phyloP scores from a whole-genome alignment of 1,140 invertebrate genomes.

The Brachionus asplanchnoidis region DNA sequence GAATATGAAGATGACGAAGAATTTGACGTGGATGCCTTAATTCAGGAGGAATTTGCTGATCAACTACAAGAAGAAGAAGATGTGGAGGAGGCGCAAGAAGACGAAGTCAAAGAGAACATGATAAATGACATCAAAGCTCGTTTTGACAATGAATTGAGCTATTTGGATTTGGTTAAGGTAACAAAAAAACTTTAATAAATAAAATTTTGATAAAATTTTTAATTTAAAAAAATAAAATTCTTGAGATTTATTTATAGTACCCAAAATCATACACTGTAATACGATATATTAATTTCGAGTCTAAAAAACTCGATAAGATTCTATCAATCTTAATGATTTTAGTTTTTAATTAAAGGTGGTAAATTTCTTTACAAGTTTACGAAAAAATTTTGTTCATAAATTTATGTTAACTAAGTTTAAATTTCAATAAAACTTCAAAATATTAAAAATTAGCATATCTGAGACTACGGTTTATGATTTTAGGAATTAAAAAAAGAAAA shows the following conservation, averaged over 20 bases:
- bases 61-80: slow-evolving; percentile 53
- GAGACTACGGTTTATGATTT: not conserved
- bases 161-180: slow-evolving; percentile 49
- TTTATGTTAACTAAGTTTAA: too few relatives aligned
- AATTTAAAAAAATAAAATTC: too few relatives aligned
- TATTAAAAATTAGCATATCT: too few relatives aligned
- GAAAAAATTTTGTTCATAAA: too few relatives aligned
- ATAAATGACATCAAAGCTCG: slow-evolving; percentile 49
- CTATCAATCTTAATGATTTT: not conserved
- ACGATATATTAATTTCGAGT: too few relatives aligned
- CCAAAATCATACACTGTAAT: too few relatives aligned
- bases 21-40: slow-evolving; percentile 37
- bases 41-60: slow-evolving; percentile 38
- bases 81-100: slow-evolving; percentile 56
- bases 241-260: too few relatives aligned
- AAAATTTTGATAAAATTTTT: too few relatives aligned
- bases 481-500: not conserved
- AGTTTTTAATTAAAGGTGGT: too few relatives aligned
- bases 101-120: slow-evolving; percentile 56
- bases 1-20: slow-evolving; percentile 41
- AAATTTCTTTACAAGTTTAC: too few relatives aligned
- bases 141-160: slow-evolving; percentile 51
- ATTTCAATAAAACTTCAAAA: too few relatives aligned
- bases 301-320: too few relatives aligned
- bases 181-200: not conserved